Evolutionary conservation across 2,888 invertebrate genomes (phyloP).

Genomic region (Agrotis segetum): DNA sequence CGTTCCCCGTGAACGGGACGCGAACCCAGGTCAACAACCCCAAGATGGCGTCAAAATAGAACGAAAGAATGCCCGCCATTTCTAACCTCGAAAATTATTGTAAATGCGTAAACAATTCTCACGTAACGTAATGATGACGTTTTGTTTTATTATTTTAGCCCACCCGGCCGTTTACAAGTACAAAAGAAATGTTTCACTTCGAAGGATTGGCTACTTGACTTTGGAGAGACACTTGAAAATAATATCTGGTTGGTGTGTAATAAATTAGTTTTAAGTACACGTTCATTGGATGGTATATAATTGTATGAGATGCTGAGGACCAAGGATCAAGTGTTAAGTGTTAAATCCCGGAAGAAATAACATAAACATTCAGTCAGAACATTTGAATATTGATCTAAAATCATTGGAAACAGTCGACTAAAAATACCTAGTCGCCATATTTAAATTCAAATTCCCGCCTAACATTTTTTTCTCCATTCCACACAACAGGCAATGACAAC

Average conservation of each 20-base stretch:
- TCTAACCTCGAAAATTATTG: conserved; percentile 87
- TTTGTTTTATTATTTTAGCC: conserved; percentile 40
- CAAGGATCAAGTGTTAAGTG: neutral
- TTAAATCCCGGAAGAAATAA: neutral
- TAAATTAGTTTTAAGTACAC: conserved; percentile 41
- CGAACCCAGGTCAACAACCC: conserved; percentile 83
- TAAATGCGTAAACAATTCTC: conserved; percentile 73
- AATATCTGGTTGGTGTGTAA: conserved; percentile 36
- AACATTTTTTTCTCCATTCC: neutral
- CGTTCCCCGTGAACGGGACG: conserved; percentile 75
- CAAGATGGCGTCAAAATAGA: conserved; percentile 90
- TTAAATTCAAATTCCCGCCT: conserved; percentile 4
- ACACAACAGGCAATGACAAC: conserved; percentile 24
- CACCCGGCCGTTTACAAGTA: conserved; percentile 23
- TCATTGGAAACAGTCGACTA: neutral
- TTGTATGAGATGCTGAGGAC: conserved; percentile 7
- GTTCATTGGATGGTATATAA: conserved; percentile 11
- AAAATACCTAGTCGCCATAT: neutral
- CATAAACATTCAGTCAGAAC: neutral
- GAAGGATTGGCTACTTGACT: conserved; percentile 45
- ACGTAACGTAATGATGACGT: conserved; percentile 64
- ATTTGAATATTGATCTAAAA: no score
- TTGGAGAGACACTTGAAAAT: conserved; percentile 46
- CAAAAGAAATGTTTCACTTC: conserved; percentile 42
- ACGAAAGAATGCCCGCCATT: conserved; percentile 88